Evolutionary conservation across 2,113 vertebrate genomes (phyloP).

Genomic region (Todiramphus saurophagus): DNA sequence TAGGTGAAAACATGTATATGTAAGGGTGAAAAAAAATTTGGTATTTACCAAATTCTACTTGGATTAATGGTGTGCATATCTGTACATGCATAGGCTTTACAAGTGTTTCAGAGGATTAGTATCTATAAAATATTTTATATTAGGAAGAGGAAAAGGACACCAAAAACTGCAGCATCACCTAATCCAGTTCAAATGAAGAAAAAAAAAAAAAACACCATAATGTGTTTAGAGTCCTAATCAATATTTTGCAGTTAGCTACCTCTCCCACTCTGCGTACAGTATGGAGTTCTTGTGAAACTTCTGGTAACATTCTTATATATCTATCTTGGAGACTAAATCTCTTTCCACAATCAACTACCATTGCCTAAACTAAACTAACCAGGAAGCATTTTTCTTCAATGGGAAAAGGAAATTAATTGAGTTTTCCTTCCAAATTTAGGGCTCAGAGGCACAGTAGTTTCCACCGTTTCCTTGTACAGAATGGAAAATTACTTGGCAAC

Average conservation of each 20-base stretch:
- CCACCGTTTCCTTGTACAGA: neutral
- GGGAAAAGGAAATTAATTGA: neutral
- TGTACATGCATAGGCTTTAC: neutral
- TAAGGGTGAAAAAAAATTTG: neutral
- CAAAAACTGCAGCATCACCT: neutral
- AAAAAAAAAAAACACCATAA: neutral
- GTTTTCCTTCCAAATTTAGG: neutral
- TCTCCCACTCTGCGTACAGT: neutral
- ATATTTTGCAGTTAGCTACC: neutral
- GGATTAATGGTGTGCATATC: neutral
- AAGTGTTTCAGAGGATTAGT: neutral
- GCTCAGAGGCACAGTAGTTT: neutral
- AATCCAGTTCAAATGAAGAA: neutral
- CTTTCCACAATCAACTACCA: neutral
- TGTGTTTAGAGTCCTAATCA: neutral
- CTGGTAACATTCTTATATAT: neutral
- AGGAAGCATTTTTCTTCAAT: neutral
- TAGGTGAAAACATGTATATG: neutral
- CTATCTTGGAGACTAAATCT: neutral
- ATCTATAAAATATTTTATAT: neutral
- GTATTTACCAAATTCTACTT: neutral
- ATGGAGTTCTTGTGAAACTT: neutral
- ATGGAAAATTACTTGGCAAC: neutral
- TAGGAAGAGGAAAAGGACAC: neutral
- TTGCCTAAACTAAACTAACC: neutral